Evolutionary conservation across 2,113 vertebrate genomes (phyloP), one percentile per base, ranked within the genome.

Genomic region (Scortum barcoo): DNA sequence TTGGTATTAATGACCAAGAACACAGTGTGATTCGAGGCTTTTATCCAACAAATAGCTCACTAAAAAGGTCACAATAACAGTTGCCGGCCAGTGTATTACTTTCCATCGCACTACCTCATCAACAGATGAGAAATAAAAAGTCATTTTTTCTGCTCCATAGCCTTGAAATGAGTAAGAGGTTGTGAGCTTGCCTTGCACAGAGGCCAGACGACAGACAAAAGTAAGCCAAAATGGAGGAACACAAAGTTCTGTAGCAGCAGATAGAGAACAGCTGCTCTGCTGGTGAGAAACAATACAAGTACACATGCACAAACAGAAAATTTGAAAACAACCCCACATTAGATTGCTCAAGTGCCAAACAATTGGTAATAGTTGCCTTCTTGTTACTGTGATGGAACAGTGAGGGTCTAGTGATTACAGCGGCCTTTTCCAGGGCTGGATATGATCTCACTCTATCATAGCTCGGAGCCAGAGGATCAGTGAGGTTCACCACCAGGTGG

Each of bases 61-160:
- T 57, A 68, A 77, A 91, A 89, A 92, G 90, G 89, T 92, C 90
- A 93, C 65, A 72, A 78, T 74, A 88, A 84, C 76, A 30, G 62
- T 77, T 81, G 69, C 56, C 8, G 51, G 80, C 72, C 14, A 62
- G 65, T 48, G 30, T 60, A 77, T 89, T 82, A 80, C 78, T 89
- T 92, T 90, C 86, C 90, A 81, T 24, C 0, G 42, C 76, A 70
- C 80, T 84, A 68, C 78, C 87, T 88, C 92, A 86, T 90, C 83
- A 81, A 67, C 63, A 83, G 33, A 72, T 72, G 83, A 88, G 84
- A 50, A 62, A 75, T 30, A 70, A 83, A 78, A 81, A 80, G 54
- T 56, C 3, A 28, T 75, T 78, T 22, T 85, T 72, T 80, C 60
- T 63, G 65, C 36, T 72, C 38, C 33, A 28, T 17, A 72, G 54